Base-by-base conservation (phyloP, 2,888 invertebrate species). In the Ophion costatus region DNA sequence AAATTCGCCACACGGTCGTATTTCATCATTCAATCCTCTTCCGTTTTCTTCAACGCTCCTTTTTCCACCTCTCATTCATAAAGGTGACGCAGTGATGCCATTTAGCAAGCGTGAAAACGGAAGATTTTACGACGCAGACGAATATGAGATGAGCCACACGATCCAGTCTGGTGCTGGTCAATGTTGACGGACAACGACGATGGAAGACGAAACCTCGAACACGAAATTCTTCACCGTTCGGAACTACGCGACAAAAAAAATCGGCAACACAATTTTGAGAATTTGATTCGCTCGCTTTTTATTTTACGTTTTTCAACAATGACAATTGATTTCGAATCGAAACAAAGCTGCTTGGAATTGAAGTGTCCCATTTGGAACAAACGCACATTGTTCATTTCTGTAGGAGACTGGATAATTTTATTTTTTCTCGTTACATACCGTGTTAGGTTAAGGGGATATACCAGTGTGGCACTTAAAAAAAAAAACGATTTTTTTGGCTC, bases 91-190 rank as follows among this genome's bases (percentile, higher is more conserved):
- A 20, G 61, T 24, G 22, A 1, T 17, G 6, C 24, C 45, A 1
- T 7, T 24, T 7, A 17, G 22, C n/a, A 17, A 51, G 24, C 7
- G 11, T 24, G 9, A 51, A 51, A 51, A 51, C 14, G 7, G 24
- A n/a, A 51, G 51, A 69, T 61, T 61, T 45, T 7, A 10, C 7
- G 3, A 61, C 59, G 17, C 6, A 5, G 29, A 11, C 22, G 78
- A 73, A 78, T n/a, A 67, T n/a, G 73, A 67, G 66, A 66, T 24
- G 24, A 29, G 59, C 51, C 59, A 63, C 42, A 78, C 20, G 78
- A 78, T 63, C 67, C 73, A 20, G 20, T 67, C 67, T 69, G 63
- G 59, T 74, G 78, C 82, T 82, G 73, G 67, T 77, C 69, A 29
- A 20, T 56, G 42, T 64, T 5, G 71, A 22, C 24, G 38, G n/a